These are phyloP conservation scores for Salvelinus sp. DNA, from an alignment of 2,113 vertebrate genomes.

Conservation along the genomic window DNA sequence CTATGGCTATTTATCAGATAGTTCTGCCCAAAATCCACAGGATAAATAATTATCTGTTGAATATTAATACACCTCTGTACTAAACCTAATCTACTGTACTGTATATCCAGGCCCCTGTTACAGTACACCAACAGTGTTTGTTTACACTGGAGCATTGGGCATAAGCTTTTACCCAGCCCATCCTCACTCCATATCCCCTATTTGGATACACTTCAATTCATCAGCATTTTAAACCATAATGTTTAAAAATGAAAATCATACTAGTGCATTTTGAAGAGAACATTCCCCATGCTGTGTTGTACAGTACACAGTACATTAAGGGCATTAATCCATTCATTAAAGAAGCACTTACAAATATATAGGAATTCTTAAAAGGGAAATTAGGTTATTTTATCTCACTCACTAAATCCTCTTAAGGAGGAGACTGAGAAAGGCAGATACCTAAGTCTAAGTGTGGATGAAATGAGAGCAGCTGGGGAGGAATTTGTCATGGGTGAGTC, in stretches of 20 bases:
- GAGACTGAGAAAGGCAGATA: not conserved
- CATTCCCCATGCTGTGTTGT: no score
- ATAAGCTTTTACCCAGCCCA: not conserved
- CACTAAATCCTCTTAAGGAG: slow-evolving; percentile 11
- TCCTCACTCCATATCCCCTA: not conserved
- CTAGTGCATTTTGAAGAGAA: no score
- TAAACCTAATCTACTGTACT: slow-evolving; percentile 46
- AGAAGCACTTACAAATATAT: not conserved
- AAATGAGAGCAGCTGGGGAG: slow-evolving; percentile 8
- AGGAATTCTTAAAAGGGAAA: not conserved
- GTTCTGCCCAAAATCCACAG: slow-evolving; percentile 48
- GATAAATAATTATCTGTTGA: slow-evolving; percentile 54
- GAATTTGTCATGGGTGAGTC: slow-evolving; percentile 14
- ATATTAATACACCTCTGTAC: slow-evolving; percentile 60
- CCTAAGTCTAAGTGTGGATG: not conserved
- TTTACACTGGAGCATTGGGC: not conserved
- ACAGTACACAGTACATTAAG: not conserved
- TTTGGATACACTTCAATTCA: not conserved
- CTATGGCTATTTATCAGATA: slow-evolving; percentile 63
- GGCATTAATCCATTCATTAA: slow-evolving; percentile 1
- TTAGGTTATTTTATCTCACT: not conserved
- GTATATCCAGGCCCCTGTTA: not conserved
- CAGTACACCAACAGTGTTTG: not conserved
- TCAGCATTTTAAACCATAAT: not conserved
- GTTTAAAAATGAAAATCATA: no score